A percentile compares a stretch with the other conserved stretches of the same genome.
Conservation (phyloP, 2,888 invertebrate genomes). For the Meteorus cinctellus region DNA sequence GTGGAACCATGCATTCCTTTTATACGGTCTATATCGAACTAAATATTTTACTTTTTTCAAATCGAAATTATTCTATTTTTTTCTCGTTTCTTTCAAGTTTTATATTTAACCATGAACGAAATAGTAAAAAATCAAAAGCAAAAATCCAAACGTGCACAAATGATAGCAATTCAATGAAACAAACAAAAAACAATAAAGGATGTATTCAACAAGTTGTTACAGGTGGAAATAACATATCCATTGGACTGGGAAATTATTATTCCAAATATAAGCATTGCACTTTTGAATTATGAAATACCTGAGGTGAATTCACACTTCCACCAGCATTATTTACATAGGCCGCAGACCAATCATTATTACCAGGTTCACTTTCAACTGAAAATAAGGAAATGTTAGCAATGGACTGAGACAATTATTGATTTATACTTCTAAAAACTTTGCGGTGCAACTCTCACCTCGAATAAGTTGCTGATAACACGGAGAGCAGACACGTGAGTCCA, state of each 20-base stretch:
- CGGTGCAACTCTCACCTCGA: slow-evolving; percentile 68
- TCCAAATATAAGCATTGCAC: slow-evolving; percentile 34
- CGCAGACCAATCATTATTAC: slow-evolving; percentile 63
- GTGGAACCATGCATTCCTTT: slow-evolving; percentile 14
- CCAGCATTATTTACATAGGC: slow-evolving; percentile 58
- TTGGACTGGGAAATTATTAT: slow-evolving; percentile 31
- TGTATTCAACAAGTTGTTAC: slow-evolving; percentile 72
- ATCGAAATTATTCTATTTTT: slow-evolving; percentile 7
- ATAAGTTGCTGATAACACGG: slow-evolving; percentile 80
- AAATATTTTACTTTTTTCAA: neutral
- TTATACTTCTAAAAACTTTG: neutral
- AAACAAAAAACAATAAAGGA: slow-evolving; percentile 56
- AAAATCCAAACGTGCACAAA: slow-evolving; percentile 35
- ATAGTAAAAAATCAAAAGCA: slow-evolving; percentile 21
- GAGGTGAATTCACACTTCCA: slow-evolving; percentile 64
- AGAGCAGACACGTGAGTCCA: slow-evolving; percentile 86
- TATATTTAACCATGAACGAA: neutral
- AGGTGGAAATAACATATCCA: slow-evolving; percentile 38
- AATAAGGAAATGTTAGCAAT: slow-evolving; percentile 38
- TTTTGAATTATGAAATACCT: slow-evolving; percentile 58
- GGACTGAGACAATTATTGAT: too few relatives aligned
- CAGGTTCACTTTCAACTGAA: slow-evolving; percentile 66
- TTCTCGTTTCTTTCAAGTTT: neutral
- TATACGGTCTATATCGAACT: neutral
- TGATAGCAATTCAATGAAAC: slow-evolving; percentile 39